These are phyloP conservation scores for Limonius californicus DNA, from an alignment of 1,140 invertebrate genomes.

Conservation along the genomic window DNA sequence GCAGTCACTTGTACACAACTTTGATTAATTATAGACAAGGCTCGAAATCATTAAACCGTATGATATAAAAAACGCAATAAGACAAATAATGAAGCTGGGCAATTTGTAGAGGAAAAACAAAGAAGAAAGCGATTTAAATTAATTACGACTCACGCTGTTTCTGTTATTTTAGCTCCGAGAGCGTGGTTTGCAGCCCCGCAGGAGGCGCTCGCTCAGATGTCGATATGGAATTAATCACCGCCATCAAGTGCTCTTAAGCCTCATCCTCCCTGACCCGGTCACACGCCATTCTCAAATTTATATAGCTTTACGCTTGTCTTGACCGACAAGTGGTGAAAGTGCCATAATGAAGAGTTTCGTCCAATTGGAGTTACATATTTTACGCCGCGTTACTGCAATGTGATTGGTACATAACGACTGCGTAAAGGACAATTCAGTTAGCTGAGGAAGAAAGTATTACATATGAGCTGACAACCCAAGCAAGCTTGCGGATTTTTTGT, in stretches of 20 bases:
- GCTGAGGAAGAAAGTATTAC: too few relatives aligned
- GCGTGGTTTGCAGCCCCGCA: constrained; percentile 28
- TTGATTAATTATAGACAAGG: background rate
- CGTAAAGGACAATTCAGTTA: too few relatives aligned
- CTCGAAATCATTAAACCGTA: background rate
- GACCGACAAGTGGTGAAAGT: background rate
- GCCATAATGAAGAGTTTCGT: too few relatives aligned
- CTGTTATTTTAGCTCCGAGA: constrained; percentile 38
- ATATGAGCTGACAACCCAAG: too few relatives aligned
- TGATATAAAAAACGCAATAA: background rate
- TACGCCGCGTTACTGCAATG: too few relatives aligned
- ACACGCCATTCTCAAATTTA: constrained; percentile 18
- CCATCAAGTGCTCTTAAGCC: constrained; percentile 28
- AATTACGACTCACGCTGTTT: constrained; percentile 40
- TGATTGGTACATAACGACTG: too few relatives aligned
- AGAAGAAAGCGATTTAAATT: constrained; percentile 35
- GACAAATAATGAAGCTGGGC: background rate
- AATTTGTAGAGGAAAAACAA: constrained; percentile 15
- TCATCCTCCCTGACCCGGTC: constrained; percentile 23
- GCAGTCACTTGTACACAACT: too few relatives aligned
- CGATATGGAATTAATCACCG: constrained; percentile 40
- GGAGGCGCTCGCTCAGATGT: constrained; percentile 29
- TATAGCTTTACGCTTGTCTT: background rate
- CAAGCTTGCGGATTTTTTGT: too few relatives aligned
- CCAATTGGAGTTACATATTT: too few relatives aligned